Percentiles rank a stretch among this genome's conserved stretches.
phyloP scores from a whole-genome alignment of 2,888 invertebrate genomes.

The Fissipunctia ypsillon region DNA sequence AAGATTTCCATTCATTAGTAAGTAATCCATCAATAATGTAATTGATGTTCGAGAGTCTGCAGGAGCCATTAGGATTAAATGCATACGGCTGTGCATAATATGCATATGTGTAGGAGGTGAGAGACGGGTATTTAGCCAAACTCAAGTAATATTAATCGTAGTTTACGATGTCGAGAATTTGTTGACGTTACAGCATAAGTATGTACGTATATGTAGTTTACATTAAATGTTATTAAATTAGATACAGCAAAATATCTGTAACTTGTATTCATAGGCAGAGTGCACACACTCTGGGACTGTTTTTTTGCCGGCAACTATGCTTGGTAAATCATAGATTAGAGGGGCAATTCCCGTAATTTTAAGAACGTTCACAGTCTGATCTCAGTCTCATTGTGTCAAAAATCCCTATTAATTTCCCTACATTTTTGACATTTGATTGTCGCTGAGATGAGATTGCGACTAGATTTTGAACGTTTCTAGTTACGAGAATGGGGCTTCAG shows the following conservation, averaged over 20 bases:
- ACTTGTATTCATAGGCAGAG: not conserved
- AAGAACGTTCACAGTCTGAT: too few relatives aligned
- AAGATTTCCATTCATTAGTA: constrained; percentile 40
- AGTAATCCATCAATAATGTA: constrained; percentile 47
- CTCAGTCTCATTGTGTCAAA: too few relatives aligned
- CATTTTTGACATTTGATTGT: too few relatives aligned
- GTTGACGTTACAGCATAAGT: not conserved
- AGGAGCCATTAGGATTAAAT: constrained; percentile 43
- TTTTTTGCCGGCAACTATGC: too few relatives aligned
- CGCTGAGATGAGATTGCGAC: too few relatives aligned
- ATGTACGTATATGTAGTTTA: too few relatives aligned
- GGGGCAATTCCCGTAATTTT: too few relatives aligned
- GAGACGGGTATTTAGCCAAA: constrained; percentile 2
- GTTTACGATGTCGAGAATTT: not conserved
- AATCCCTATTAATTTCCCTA: too few relatives aligned
- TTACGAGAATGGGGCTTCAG: too few relatives aligned
- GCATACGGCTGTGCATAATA: not conserved
- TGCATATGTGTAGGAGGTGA: not conserved
- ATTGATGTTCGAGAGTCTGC: constrained; percentile 23
- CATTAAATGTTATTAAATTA: not conserved
- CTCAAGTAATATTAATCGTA: constrained; percentile 3
- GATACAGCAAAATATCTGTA: not conserved
- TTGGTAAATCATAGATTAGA: too few relatives aligned
- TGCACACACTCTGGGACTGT: not conserved
- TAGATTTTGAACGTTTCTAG: too few relatives aligned